These are phyloP conservation scores for fruit fly (Drosophila melanogaster) DNA, from an alignment of 1,140 invertebrate species.

Conservation along the genomic window Release_6_plus_ISO1_MT NC_004354.4:12147001-12147500, in stretches of 20 bases:
- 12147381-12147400: conserved; percentile 17
- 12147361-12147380: conserved; percentile 13
- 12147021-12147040: background rate
- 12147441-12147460: conserved; percentile 3
- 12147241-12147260: conserved; percentile 6
- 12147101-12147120: background rate
- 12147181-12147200: no score
- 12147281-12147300: conserved; percentile 5
- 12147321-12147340: background rate
- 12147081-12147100: background rate
- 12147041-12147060: no score
- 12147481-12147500: background rate
- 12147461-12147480: background rate
- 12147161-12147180: no score
- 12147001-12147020: conserved; percentile 11
- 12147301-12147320: background rate
- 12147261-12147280: conserved; percentile 25
- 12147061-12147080: background rate
- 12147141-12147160: no score
- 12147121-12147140: no score
- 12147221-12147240: background rate
- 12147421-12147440: conserved; percentile 5
- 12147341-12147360: conserved; percentile 50
- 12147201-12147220: background rate
- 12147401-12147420: background rate